These are phyloP conservation scores for Paracanthobrama guichenoti DNA, from an alignment of 2,113 vertebrate species.

Conservation along the genomic window DNA sequence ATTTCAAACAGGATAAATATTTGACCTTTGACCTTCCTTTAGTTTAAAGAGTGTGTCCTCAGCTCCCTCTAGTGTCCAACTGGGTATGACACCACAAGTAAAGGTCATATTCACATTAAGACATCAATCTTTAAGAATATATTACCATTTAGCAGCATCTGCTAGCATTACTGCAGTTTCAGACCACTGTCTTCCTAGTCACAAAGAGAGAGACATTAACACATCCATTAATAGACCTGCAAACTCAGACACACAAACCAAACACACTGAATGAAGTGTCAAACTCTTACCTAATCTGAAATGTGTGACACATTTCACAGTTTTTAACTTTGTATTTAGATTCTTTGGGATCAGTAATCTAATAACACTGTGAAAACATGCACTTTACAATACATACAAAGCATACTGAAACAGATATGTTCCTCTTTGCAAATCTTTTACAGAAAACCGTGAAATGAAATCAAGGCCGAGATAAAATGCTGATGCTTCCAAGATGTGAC, in stretches of 20 bases:
- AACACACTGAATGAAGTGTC: constrained; percentile 19
- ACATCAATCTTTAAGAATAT: not conserved
- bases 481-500: not conserved
- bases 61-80: constrained; percentile 58
- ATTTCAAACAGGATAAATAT: not conserved
- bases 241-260: constrained; percentile 14
- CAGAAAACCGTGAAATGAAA: not conserved
- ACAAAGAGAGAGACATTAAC: constrained; percentile 4
- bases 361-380: constrained; percentile 4
- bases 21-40: constrained; percentile 34
- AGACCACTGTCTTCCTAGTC: not conserved
- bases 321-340: not conserved
- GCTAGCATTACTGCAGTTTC: not conserved
- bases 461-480: not conserved
- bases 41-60: constrained; percentile 25
- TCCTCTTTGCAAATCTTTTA: not conserved
- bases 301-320: constrained; percentile 13
- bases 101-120: not conserved
- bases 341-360: not conserved
- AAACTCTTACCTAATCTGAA: not conserved
- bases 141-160: not conserved
- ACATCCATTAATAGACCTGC: constrained; percentile 16
- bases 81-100: constrained; percentile 4
- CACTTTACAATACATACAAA: not conserved
- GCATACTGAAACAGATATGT: not conserved